Evolutionary conservation across 2,113 vertebrate genomes (phyloP), one percentile per base, ranked within the genome.

Genomic region (Myrmecophaga tridactyla): DNA sequence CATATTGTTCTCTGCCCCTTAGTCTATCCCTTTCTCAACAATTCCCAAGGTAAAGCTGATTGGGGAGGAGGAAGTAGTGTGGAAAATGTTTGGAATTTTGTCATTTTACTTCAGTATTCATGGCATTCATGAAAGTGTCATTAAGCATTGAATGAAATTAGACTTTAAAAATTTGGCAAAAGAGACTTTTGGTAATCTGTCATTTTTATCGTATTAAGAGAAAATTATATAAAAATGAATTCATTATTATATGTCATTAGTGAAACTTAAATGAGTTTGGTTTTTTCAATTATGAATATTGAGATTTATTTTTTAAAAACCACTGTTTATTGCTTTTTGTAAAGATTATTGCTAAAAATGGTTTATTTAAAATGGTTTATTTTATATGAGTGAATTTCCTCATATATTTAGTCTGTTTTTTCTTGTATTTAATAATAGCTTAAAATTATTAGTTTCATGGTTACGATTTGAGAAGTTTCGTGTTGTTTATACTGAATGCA

Each of bases 371-470:
- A n/a, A n/a, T n/a, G n/a, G n/a, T n/a, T n/a, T n/a, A n/a, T n/a
- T n/a, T n/a, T n/a, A n/a, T n/a, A 86, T 4, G 60, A 78, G 41
- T 75, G 31, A 86, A 69, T 84, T 90, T 86, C 86, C 6, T 84
- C 29, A 46, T 76, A 84, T n/a, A 46, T 76, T 94, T 60, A 43
- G 18, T 77, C 39, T 27, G 84, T 90, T 94, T 86, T 18, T 78
- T 63, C 6, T 4, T 77, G 21, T 31, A 73, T 31, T 3, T 76
- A 95, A 89, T 76, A 95, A 89, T n/a, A 67, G 3, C 9, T 94
- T 95, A 51, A 84, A 13, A 77, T 53, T 86, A 48, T 92, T 82
- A 85, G 90, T 77, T 87, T 84, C 94, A 97, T 81, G 48, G 3
- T 20, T 86, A 20, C 5, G 86, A 10, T 83, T 27, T 89, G 60